Evolutionary conservation across 2,113 vertebrate genomes (phyloP).

Genomic region (Nycticorax nycticorax): DNA sequence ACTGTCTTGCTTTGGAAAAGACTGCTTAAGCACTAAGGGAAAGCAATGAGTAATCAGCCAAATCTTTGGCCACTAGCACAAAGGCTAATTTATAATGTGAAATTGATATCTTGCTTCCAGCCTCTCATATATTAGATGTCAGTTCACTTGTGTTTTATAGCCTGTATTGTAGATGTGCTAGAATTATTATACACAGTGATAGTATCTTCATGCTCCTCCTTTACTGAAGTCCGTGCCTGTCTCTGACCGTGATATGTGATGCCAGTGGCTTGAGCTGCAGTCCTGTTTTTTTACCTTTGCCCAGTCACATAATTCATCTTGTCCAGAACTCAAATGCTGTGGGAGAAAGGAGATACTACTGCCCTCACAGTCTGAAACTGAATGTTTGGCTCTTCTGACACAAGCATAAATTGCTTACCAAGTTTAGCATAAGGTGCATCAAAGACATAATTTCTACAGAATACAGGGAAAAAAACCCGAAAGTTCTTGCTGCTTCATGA

Average conservation of each 20-base stretch:
- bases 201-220: background rate
- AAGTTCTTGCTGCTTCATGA: background rate
- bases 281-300: background rate
- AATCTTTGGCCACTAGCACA: conserved; percentile 81
- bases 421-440: background rate
- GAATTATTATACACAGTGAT: background rate
- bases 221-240: background rate
- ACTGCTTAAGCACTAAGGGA: conserved; percentile 53
- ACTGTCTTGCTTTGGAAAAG: conserved; percentile 55
- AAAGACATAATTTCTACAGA: background rate
- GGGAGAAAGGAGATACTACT: background rate
- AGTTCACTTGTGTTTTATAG: conserved; percentile 23
- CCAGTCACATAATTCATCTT: background rate
- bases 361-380: background rate
- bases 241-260: background rate
- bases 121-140: conserved; percentile 22
- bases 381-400: background rate
- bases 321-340: background rate
- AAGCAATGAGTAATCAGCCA: conserved; percentile 72
- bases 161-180: background rate
- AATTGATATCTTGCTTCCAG: conserved; percentile 36
- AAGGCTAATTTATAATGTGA: conserved; percentile 48
- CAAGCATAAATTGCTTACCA: background rate
- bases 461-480: background rate
- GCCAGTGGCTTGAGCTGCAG: background rate